Evolutionary conservation across 2,797 vertebrate species (phyloP), one percentile per base, ranked within the genome.

Genomic region (Clamator glandarius): DNA sequence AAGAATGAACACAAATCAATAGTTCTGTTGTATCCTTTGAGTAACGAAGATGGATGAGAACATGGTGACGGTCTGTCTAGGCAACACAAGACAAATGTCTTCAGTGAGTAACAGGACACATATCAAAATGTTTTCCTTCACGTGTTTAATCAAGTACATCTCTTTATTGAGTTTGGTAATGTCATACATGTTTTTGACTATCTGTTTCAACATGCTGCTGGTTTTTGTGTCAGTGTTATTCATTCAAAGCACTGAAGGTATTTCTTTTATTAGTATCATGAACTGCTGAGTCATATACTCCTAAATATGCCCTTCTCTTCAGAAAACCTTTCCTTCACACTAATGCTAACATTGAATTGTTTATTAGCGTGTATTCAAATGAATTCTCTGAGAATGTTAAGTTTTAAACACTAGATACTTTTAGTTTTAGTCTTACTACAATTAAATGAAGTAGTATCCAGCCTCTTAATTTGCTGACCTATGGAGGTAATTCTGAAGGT

Each of bases 1-100:
- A 73, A 95, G 86, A 93, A 95, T 95, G 97, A 97, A 97, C 96
- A 96, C 92, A 97, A 97, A 98, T 98, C 96, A 97, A 97, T 97
- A 97, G 92, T 95, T 97, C 94, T 97, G 92, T 96, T 97, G 95
- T 93, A 97, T 94, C 95, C 95, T 97, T 96, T 97, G 91, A 96
- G 93, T 97, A 98, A 97, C 84, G 73, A 97, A 95, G 96, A 97
- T 97, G 92, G 97, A 97, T 98, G 96, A 96, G 91, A 95, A 90
- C 84, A 78, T 90, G 96, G 96, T 96, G 96, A 97, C 95, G 96
- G 87, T 83, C 85, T 92, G 96, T 97, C 96, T 96, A 92, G 92
- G 91, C 91, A 97, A 93, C 82, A 93, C 92, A 97, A 94, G 92
- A 95, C 88, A 90, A 97, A 96, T 73, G 93, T 93, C 84, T 94